Base-by-base conservation (phyloP, 2,113 vertebrate species). In the Catharus minimus region DNA sequence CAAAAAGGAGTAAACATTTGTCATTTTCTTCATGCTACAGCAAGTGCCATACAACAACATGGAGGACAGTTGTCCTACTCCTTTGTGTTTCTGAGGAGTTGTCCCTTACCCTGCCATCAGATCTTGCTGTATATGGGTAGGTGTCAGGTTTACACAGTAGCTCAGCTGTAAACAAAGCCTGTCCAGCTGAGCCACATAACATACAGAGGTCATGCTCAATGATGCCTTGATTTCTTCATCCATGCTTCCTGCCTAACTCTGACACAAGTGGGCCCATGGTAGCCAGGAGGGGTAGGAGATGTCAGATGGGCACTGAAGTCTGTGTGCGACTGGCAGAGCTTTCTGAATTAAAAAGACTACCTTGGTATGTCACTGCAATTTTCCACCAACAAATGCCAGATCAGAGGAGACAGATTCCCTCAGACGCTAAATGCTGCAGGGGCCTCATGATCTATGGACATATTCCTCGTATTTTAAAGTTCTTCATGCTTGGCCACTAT, bases 251-350 rank as follows among this genome's bases (percentile, higher is more conserved):
- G 38, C 46, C 26, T 5, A 4, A 47, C 64, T 85, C 71, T 76
- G 89, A 91, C 87, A 93, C 74, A 91, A 82, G 87, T 44, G 82
- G 87, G 74, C 58, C 67, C 69, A 27, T 0, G 7, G 89, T 79
- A 82, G 74, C 82, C 89, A 91, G 84, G 78, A 94, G 93, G 69
- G 66, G 74, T 38, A 82, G 36, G n/a, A 90, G 89, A 76, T 36
- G 69, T 90, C 77, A 92, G 66, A 72, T 7, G 33, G 55, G 71
- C 62, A 79, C 47, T 66, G 67, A 67, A 62, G 43, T 36, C 66
- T 68, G 46, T 24, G 55, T 73, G 28, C 79, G 74, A 85, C 74
- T 79, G 89, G 81, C 62, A 92, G 81, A 89, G 78, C 28, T 82
- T 80, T 79, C 82, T 80, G 69, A 81, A 92, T 62, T 30, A 53